phyloP scores from a whole-genome alignment of 2,888 invertebrate genomes.

The Scaptodrosophila latifasciaeformis region DNA sequence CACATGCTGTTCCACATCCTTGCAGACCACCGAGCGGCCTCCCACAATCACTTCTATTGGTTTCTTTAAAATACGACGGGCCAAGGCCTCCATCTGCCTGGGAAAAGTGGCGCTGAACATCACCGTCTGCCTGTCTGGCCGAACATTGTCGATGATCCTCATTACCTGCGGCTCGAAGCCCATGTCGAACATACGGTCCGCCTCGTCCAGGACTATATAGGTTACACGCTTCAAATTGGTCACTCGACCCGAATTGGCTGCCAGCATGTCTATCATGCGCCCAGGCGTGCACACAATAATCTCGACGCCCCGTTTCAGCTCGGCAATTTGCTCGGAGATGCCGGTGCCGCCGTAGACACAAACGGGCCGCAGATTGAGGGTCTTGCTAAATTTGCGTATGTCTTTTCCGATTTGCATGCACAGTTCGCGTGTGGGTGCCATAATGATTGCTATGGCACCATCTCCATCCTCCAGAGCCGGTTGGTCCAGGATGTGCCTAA shows the following conservation, averaged over 20 bases:
- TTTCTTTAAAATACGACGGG: constrained; percentile 92
- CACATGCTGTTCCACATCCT: constrained; percentile 97
- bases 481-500: constrained; percentile 96
- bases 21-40: constrained; percentile 96
- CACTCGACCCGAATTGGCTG: constrained; percentile 97
- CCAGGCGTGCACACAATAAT: constrained; percentile 99
- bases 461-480: constrained; percentile 95
- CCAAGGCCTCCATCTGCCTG: constrained; percentile 98
- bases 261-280: constrained; percentile 99
- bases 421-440: constrained; percentile 98
- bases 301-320: constrained; percentile 96
- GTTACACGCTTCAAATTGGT: constrained; percentile 98
- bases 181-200: no score
- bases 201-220: constrained; percentile 97
- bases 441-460: constrained; percentile 96
- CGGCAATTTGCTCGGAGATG: constrained; percentile 93
- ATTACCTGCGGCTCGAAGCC: constrained; percentile 83
- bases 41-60: constrained; percentile 99
- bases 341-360: constrained; percentile 99
- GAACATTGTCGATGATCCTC: constrained; percentile 97
- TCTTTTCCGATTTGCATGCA: constrained; percentile 99
- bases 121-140: constrained; percentile 98
- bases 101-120: constrained; percentile 99
- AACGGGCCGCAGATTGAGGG: constrained; percentile 88
- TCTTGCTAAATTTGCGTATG: constrained; percentile 94